Evolutionary conservation across 2,113 vertebrate species (phyloP).

Genomic region (Ophthalmolycus amberensis): DNA sequence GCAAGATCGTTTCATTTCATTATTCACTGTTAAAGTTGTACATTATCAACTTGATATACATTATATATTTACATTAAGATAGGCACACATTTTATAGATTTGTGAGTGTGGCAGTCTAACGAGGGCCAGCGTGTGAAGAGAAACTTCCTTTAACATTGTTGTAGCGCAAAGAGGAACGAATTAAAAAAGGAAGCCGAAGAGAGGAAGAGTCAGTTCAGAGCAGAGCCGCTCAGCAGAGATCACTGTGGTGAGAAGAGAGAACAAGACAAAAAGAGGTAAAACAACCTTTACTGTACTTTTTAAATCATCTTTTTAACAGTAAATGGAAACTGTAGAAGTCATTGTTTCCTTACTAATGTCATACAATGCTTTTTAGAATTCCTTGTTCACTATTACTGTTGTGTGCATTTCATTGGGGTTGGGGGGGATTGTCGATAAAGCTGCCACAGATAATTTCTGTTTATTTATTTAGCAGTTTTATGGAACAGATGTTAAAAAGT

Average conservation of each 20-base stretch:
- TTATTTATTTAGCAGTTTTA: too few species aligned
- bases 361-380: neutral
- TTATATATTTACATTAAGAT: neutral
- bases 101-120: rapidly evolving
- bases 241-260: too few species aligned
- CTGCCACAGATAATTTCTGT: too few species aligned
- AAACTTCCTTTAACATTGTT: constrained; percentile 51
- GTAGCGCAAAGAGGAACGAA: too few species aligned
- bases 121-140: neutral
- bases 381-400: neutral
- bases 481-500: too few species aligned
- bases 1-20: rapidly evolving
- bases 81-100: neutral
- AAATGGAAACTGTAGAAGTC: neutral
- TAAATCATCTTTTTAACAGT: too few species aligned
- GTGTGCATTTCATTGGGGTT: neutral
- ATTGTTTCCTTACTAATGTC: neutral
- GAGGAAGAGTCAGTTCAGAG: too few species aligned
- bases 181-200: too few species aligned
- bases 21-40: neutral
- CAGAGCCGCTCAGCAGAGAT: too few species aligned
- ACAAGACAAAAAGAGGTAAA: too few species aligned
- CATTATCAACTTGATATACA: neutral
- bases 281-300: too few species aligned
- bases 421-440: neutral